Base-by-base conservation (phyloP, 1,140 invertebrate species). In the Anastrepha ludens region DNA sequence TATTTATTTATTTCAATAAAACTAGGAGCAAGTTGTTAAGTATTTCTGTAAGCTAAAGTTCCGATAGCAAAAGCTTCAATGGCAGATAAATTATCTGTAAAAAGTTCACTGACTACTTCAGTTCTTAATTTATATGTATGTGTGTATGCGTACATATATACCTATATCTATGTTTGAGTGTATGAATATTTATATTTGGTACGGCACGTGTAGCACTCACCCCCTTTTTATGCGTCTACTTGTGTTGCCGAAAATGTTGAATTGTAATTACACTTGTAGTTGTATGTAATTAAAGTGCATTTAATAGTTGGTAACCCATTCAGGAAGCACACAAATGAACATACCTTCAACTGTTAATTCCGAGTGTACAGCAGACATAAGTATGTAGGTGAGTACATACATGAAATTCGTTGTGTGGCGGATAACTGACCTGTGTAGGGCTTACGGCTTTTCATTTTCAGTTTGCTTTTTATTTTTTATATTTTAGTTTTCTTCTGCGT, bases 241-340 rank as follows among this genome's bases (percentile, higher is more conserved):
- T 17, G 11, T 55, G 6, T 55, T 11, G 2, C 50, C 11, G 11
- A 55, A 55, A 8, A 55, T 11, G 11, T 47, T 44, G 39, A 15
- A 74, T 13, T 17, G 67, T 74, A 74, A 47, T 74, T 47, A 41
- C 29, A 44, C 39, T 41, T 1, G 41, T 47, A n/a, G 41, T 74
- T 67, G 41, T 39, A 67, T 67, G 65, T 74, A 74, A 74, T 74
- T 74, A 74, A 74, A 74, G n/a, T 44, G 67, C 39, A 74, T 44
- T 74, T 47, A 74, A 47, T 41, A 74, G 67, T 74, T 74, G 41
- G 67, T 74, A 74, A 74, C 11, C 67, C 17, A n/a, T 39, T 41
- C 67, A 29, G 67, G 67, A 74, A 74, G 67, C 44, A 74, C 67
- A 17, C 44, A 74, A 47, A 74, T 47, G 67, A 74, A 74, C 44